phyloP scores from a whole-genome alignment of 2,888 invertebrate species.

The Drosophila kanekoi region DNA sequence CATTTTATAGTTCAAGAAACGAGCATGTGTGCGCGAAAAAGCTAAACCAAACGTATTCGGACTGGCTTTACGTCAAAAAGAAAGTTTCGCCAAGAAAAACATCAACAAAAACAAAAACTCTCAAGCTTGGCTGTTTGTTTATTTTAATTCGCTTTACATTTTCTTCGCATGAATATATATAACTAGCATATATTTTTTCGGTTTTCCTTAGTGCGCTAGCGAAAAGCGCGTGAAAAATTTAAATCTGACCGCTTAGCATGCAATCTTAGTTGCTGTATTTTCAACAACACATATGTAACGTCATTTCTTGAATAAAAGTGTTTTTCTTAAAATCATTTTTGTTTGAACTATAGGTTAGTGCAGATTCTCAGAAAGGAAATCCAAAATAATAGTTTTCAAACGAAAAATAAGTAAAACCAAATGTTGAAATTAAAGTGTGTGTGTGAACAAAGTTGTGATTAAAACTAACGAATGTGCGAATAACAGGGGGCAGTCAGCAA shows the following conservation, averaged over 20 bases:
- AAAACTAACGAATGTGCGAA: constrained; percentile 48
- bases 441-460: constrained; percentile 32
- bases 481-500: constrained; percentile 17
- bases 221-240: constrained; percentile 46
- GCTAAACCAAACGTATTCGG: constrained; percentile 52
- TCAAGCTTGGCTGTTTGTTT: constrained; percentile 52
- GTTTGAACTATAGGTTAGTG: constrained; percentile 15
- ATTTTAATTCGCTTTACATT: constrained; percentile 64
- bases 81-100: constrained; percentile 72
- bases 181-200: constrained; percentile 39
- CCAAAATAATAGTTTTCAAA: constrained; percentile 15
- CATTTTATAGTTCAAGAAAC: constrained; percentile 67
- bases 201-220: constrained; percentile 26
- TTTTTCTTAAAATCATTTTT: constrained; percentile 5
- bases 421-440: constrained; percentile 22
- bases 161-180: constrained; percentile 54
- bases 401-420: constrained; percentile 29
- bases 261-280: constrained; percentile 10
- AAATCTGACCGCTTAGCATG: constrained; percentile 29
- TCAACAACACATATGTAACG: neutral
- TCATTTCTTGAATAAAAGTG: neutral
- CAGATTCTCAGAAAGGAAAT: constrained; percentile 16
- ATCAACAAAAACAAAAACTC: constrained; percentile 65
- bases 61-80: constrained; percentile 69
- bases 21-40: constrained; percentile 64